Percentiles rank a stretch among this genome's conserved stretches.
Conservation (phyloP, 2,113 vertebrate genomes). For the Daphoenositta chrysoptera region DNA sequence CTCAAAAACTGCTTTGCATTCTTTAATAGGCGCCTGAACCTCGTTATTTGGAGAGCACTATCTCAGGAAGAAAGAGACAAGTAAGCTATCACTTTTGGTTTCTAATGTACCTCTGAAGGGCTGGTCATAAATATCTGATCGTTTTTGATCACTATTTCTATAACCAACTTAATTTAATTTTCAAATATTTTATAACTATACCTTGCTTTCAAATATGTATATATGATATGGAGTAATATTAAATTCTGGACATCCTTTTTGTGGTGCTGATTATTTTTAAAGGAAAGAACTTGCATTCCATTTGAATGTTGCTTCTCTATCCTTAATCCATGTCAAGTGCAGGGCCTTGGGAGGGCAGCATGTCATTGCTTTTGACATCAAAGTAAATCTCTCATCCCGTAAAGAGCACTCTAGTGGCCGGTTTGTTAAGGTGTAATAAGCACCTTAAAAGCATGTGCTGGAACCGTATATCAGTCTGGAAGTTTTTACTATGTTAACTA, state of each 20-base stretch:
- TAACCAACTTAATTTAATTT: background rate
- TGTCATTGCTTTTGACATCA: background rate
- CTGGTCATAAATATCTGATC: background rate
- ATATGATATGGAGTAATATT: background rate
- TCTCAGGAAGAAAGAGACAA: conserved; percentile 77
- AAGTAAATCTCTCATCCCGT: background rate
- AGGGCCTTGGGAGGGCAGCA: background rate
- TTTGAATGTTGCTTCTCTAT: background rate
- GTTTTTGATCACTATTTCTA: background rate
- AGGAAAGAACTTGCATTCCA: background rate
- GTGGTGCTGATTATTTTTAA: background rate
- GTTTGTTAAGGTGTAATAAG: background rate
- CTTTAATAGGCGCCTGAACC: conserved; percentile 74
- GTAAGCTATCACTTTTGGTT: conserved; percentile 61
- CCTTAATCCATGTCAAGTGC: background rate
- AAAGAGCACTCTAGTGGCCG: background rate
- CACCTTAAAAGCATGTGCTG: background rate
- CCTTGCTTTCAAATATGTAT: background rate
- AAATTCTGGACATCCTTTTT: background rate
- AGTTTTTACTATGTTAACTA: background rate
- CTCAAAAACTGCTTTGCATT: conserved; percentile 15
- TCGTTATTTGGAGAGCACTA: conserved; percentile 76
- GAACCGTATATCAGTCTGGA: background rate
- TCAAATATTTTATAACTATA: background rate
- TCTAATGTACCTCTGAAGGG: background rate